These are phyloP conservation scores for Diabrotica balteata DNA, from an alignment of 2,888 invertebrate species.

Conservation along the genomic window DNA sequence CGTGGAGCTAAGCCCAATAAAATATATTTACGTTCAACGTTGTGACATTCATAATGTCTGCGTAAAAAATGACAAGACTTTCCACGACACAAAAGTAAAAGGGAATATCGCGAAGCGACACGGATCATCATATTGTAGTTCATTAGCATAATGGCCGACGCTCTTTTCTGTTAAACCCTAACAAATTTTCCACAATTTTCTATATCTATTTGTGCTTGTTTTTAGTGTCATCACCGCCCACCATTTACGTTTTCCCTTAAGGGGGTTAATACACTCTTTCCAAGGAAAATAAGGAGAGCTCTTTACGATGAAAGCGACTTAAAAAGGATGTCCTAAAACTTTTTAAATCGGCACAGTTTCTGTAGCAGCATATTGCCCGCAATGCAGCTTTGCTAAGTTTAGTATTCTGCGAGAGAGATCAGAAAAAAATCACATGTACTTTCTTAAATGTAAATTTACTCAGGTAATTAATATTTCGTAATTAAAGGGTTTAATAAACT, in stretches of 20 bases:
- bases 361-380: too few relatives aligned
- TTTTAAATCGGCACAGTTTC: too few relatives aligned
- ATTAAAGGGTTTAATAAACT: too few relatives aligned
- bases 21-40: slow-evolving; percentile 38
- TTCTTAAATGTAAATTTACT: too few relatives aligned
- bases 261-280: neutral
- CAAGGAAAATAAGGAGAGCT: neutral
- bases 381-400: too few relatives aligned
- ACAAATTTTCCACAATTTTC: slow-evolving; percentile 43
- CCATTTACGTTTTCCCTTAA: slow-evolving; percentile 10
- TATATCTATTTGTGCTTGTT: slow-evolving; percentile 26
- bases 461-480: too few relatives aligned
- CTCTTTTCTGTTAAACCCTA: slow-evolving; percentile 37
- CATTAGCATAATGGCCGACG: slow-evolving; percentile 52
- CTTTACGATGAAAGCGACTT: too few relatives aligned
- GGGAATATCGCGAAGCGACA: slow-evolving; percentile 52
- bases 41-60: slow-evolving; percentile 46
- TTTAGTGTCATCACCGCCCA: slow-evolving; percentile 23
- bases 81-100: slow-evolving; percentile 43
- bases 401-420: too few relatives aligned
- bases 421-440: too few relatives aligned
- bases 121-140: slow-evolving; percentile 52
- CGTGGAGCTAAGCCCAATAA: slow-evolving; percentile 36
- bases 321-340: too few relatives aligned
- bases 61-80: slow-evolving; percentile 48